Evolutionary conservation across 2,888 invertebrate genomes (phyloP), one percentile per base, ranked within the genome.

Genomic region (Onchidella celtica): DNA sequence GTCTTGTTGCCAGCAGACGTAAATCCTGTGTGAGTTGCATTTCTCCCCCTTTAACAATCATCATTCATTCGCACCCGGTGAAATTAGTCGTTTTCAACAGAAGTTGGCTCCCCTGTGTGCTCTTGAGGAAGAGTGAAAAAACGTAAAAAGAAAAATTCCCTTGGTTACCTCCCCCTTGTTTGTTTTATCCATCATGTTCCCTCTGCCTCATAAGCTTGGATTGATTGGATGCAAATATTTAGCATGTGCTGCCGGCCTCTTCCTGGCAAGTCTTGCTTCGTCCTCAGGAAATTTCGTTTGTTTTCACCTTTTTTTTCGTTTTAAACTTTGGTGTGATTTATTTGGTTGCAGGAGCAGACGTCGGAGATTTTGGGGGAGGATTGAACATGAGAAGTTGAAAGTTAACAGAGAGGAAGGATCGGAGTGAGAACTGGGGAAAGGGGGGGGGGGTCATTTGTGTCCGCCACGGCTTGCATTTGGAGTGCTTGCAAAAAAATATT

Each of bases 151-250:
- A 14, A 59, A n/a, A 24, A 4, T 17, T 59, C n/a, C n/a, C 59
- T 14, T 4, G 24, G 59, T 59, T 59, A 11, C 59, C 24, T 59
- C 59, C 59, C 59, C 59, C 59, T 59, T 59, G 59, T 24, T 59
- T 59, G 59, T 59, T 59, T 59, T 59, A 59, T n/a, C 59, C 59
- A 59, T 59, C 24, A 59, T 59, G 59, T n/a, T 59, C n/a, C n/a
- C 59, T n/a, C 24, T 59, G 9, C 59, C 59, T 59, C 59, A 59
- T 59, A 59, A 59, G n/a, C 59, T 17, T n/a, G 59, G 59, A n/a
- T n/a, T 59, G 59, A 59, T 59, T 59, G 59, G 59, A 59, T 59
- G 59, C 59, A 59, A 59, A 59, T 59, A 59, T 59, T 59, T 24
- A 59, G 59, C 59, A 59, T 59, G 59, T 59, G 59, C 59, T 59